Conservation (phyloP, 2,797 vertebrate species). For the Cephalopachus bancanus region DNA sequence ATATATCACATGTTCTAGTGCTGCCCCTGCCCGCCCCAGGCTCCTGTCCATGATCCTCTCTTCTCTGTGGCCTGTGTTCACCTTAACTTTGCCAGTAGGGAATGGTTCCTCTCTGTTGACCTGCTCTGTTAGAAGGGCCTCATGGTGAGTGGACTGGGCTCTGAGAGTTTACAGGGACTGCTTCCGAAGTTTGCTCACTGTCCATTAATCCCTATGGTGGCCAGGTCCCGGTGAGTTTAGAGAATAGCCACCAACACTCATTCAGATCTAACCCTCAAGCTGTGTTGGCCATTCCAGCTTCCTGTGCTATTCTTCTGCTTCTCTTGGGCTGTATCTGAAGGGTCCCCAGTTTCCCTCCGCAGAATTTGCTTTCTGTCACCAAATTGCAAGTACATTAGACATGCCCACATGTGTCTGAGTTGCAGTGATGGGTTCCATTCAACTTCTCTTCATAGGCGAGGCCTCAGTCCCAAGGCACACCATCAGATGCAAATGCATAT, state of each 20-base stretch:
- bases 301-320: background rate
- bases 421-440: background rate
- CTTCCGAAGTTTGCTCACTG: background rate
- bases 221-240: background rate
- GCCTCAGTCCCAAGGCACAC: background rate
- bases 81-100: background rate
- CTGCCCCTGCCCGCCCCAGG: rapidly evolving
- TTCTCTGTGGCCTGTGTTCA: no score
- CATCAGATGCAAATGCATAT: background rate
- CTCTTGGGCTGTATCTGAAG: background rate
- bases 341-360: background rate
- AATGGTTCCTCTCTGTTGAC: no score
- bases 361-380: background rate
- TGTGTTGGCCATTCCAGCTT: background rate
- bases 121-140: background rate
- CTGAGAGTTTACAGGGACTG: background rate
- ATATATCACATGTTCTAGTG: background rate
- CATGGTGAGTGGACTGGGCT: background rate
- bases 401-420: background rate
- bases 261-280: background rate
- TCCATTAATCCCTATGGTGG: background rate
- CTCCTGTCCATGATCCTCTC: background rate
- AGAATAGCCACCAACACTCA: background rate
- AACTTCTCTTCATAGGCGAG: background rate
- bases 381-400: background rate